phyloP scores from a whole-genome alignment of 2,113 vertebrate genomes.

The Malurus alboscapulatus region DNA sequence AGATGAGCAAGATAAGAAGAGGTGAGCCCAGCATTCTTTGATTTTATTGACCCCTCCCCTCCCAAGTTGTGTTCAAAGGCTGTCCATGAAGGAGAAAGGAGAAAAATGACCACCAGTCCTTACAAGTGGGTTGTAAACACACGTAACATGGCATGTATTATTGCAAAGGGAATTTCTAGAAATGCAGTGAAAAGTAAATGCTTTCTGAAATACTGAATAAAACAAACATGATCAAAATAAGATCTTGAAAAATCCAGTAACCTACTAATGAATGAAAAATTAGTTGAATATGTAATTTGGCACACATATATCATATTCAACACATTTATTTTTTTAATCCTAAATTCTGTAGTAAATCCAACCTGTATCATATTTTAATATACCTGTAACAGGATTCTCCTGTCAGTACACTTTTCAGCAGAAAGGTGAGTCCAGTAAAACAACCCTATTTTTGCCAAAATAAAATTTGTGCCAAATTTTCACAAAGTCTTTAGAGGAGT shows the following conservation, averaged over 20 bases:
- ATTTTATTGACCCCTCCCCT: neutral
- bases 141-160: neutral
- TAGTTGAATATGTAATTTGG: neutral
- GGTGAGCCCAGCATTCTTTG: neutral
- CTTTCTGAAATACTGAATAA: neutral
- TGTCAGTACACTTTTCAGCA: neutral
- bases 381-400: neutral
- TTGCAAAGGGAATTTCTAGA: neutral
- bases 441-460: too few relatives aligned
- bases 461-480: neutral
- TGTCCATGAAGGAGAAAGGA: neutral
- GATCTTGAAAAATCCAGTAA: neutral
- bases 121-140: neutral
- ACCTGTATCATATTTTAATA: neutral
- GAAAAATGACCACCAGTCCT: neutral
- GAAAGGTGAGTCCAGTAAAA: neutral
- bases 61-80: neutral
- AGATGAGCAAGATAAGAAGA: neutral
- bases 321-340: neutral
- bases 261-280: neutral
- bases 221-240: neutral
- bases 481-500: neutral
- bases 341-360: neutral
- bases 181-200: neutral
- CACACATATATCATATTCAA: neutral